Evolutionary conservation across 1,140 invertebrate species (phyloP).

Genomic region (Pseudomyrmex dendroicus): DNA sequence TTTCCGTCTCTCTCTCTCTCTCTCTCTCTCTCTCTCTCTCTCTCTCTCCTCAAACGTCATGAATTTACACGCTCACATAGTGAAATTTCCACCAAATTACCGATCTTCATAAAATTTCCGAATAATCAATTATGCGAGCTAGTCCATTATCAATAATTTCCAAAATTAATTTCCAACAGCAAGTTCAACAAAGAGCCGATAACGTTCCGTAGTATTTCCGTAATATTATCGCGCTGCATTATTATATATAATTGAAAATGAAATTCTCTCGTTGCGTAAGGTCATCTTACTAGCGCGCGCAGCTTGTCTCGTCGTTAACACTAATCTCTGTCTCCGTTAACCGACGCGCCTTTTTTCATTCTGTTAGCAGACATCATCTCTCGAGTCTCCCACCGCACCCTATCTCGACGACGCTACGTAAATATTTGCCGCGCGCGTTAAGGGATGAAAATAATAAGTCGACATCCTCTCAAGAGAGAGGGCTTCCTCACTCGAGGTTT

Average conservation of each 20-base stretch:
- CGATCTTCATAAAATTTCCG: conserved; percentile 41
- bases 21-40: too few species aligned
- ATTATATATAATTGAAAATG: conserved; percentile 41
- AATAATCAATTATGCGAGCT: conserved; percentile 39
- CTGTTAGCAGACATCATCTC: conserved; percentile 50
- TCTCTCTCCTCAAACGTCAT: background rate
- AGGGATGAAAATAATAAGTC: conserved; percentile 78
- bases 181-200: conserved; percentile 40
- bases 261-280: conserved; percentile 35
- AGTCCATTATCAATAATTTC: conserved; percentile 53
- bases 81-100: conserved; percentile 47
- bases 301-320: conserved; percentile 38
- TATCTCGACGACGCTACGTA: conserved; percentile 62
- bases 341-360: conserved; percentile 29
- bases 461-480: conserved; percentile 46
- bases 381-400: background rate
- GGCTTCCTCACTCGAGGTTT: conserved; percentile 59
- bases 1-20: background rate
- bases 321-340: conserved; percentile 40
- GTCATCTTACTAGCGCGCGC: conserved; percentile 26
- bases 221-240: conserved; percentile 37
- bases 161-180: conserved; percentile 47
- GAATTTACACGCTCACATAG: background rate
- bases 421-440: conserved; percentile 74
- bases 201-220: conserved; percentile 1